phyloP scores from a whole-genome alignment of 2,113 vertebrate genomes.

The Myxocyprinus asiaticus region DNA sequence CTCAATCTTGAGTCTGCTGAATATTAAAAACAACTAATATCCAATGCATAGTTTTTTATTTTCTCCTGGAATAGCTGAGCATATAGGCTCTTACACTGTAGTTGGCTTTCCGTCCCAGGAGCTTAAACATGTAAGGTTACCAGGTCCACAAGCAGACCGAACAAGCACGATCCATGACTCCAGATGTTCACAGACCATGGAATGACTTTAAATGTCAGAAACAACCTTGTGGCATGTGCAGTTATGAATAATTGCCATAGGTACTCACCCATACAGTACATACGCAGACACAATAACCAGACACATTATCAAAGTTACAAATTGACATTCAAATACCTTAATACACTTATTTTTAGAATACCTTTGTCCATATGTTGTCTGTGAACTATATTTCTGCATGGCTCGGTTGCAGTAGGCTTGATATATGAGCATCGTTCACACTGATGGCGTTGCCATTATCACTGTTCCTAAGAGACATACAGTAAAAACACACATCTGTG shows the following conservation, averaged over 20 bases:
- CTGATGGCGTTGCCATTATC: constrained; percentile 21
- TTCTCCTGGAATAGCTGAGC: neutral
- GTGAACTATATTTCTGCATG: neutral
- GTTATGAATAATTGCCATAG: neutral
- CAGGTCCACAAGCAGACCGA: too few species aligned
- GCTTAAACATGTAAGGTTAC: neutral
- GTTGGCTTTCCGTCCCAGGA: neutral
- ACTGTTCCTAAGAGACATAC: neutral
- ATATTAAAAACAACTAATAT: neutral
- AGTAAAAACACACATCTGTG: constrained; percentile 16
- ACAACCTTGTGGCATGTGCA: constrained; percentile 28
- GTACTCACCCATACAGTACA: neutral
- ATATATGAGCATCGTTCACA: constrained; percentile 22
- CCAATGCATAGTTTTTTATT: neutral
- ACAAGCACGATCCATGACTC: neutral
- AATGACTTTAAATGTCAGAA: constrained; percentile 45
- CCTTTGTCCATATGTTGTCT: constrained; percentile 11
- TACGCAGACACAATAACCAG: neutral
- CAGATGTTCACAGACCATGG: constrained; percentile 14
- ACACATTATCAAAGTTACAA: neutral
- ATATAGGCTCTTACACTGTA: neutral
- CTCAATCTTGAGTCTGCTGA: neutral
- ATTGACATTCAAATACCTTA: constrained; percentile 11
- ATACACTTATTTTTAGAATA: constrained; percentile 16
- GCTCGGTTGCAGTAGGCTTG: neutral